Evolutionary conservation across 1,140 invertebrate species (phyloP).

Genomic region (Choristoneura fumiferana): DNA sequence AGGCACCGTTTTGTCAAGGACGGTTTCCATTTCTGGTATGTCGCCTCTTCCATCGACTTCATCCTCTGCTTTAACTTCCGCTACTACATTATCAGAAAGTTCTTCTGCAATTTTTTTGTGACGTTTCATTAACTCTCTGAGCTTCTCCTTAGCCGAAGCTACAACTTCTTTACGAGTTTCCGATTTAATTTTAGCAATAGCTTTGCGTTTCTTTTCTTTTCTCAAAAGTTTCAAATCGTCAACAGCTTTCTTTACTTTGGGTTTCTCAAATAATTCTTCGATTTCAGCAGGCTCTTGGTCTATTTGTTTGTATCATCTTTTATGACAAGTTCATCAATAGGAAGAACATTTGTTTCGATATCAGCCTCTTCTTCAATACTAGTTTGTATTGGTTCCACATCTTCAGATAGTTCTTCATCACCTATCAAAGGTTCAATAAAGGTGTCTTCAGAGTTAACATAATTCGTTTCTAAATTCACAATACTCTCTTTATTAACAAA

Average conservation of each 20-base stretch:
- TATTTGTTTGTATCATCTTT: slow-evolving; percentile 1
- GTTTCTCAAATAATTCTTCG: slow-evolving; percentile 22
- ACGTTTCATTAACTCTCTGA: slow-evolving; percentile 74
- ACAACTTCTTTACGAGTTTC: slow-evolving; percentile 70
- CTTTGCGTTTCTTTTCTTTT: slow-evolving; percentile 61
- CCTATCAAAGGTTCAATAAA: neutral
- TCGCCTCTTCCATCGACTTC: slow-evolving; percentile 54
- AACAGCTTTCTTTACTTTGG: slow-evolving; percentile 47
- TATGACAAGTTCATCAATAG: slow-evolving; percentile 20
- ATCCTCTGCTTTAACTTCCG: slow-evolving; percentile 32
- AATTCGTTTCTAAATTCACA: slow-evolving; percentile 18
- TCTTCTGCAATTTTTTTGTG: slow-evolving; percentile 70
- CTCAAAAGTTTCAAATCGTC: slow-evolving; percentile 51
- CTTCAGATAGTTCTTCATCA: neutral
- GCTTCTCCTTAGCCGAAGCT: slow-evolving; percentile 73
- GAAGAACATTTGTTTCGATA: slow-evolving; percentile 20
- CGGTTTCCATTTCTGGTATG: slow-evolving; percentile 41
- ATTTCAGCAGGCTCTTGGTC: slow-evolving; percentile 16
- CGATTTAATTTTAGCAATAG: slow-evolving; percentile 66
- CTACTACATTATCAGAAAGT: slow-evolving; percentile 50
- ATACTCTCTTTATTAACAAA: slow-evolving; percentile 22
- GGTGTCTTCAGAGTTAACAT: slow-evolving; percentile 20
- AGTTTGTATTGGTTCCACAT: neutral
- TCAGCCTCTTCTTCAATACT: slow-evolving; percentile 22
- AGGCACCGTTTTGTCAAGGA: neutral